Conservation (phyloP, 1,140 invertebrate species). For the Drosophila subobscura region DNA sequence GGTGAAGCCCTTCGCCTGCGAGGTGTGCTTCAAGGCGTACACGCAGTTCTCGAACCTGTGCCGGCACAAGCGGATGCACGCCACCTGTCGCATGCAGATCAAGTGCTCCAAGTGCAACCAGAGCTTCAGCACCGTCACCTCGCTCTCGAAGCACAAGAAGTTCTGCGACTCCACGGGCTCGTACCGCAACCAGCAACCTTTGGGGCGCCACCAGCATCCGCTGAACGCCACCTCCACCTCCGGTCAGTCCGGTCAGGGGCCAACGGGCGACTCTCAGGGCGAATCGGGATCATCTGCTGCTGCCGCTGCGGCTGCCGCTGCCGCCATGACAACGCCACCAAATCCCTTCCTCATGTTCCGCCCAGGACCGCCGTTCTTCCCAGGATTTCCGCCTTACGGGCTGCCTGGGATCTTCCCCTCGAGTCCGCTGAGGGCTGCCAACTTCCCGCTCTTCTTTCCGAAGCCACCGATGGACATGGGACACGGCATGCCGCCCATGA, state of each 20-base stretch:
- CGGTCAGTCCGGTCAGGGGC: background rate
- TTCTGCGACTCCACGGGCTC: slow-evolving; percentile 90
- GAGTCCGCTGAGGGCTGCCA: slow-evolving; percentile 80
- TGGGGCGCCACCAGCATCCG: slow-evolving; percentile 26
- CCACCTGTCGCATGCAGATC: slow-evolving; percentile 93
- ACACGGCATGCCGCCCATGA: slow-evolving; percentile 40
- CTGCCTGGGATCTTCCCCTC: slow-evolving; percentile 74
- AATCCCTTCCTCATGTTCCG: slow-evolving; percentile 88
- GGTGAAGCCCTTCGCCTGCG: slow-evolving; percentile 98
- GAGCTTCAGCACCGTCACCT: slow-evolving; percentile 94
- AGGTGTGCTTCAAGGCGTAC: slow-evolving; percentile 96
- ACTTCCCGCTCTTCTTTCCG: slow-evolving; percentile 86
- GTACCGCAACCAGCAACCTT: slow-evolving; percentile 28
- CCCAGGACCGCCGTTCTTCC: slow-evolving; percentile 84
- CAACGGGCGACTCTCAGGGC: slow-evolving; percentile 21
- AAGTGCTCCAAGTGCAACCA: slow-evolving; percentile 97
- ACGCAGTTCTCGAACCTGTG: slow-evolving; percentile 99
- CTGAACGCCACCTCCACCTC: slow-evolving; percentile 13
- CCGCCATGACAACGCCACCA: slow-evolving; percentile 84
- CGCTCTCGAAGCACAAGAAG: slow-evolving; percentile 92
- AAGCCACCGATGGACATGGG: slow-evolving; percentile 67
- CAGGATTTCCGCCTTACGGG: slow-evolving; percentile 84
- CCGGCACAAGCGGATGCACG: slow-evolving; percentile 99
- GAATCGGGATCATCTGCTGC: slow-evolving; percentile 18
- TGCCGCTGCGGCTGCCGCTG: slow-evolving; percentile 32